phyloP scores from a whole-genome alignment of 1,140 invertebrate species.

The Aphis gossypii region DNA sequence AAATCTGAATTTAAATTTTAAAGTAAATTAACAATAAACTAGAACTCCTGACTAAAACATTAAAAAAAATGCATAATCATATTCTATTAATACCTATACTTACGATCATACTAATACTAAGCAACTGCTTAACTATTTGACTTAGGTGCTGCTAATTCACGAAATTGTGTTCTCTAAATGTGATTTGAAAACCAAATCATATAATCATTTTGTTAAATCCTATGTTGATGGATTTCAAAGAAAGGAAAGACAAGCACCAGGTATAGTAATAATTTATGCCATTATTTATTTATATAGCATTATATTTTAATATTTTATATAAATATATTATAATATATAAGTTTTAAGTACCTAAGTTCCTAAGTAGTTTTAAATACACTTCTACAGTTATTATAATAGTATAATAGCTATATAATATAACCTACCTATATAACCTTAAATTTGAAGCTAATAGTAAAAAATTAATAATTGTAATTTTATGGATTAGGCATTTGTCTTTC shows the following conservation, averaged over 20 bases:
- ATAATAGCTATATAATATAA: too few species aligned
- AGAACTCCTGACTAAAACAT: neutral
- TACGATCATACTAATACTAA: neutral
- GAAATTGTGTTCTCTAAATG: neutral
- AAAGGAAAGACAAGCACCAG: constrained; percentile 7
- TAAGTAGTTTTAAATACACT: too few species aligned
- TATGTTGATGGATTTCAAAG: neutral
- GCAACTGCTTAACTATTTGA: neutral
- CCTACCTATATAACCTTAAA: too few species aligned
- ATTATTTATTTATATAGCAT: neutral
- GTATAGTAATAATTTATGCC: neutral
- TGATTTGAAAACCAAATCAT: neutral
- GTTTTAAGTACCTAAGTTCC: too few species aligned
- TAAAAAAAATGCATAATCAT: neutral
- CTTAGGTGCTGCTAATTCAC: constrained; percentile 22
- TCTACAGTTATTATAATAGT: too few species aligned
- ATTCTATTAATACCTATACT: neutral
- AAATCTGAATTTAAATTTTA: neutral
- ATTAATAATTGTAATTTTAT: too few species aligned
- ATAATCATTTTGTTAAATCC: neutral
- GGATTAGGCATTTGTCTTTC: too few species aligned
- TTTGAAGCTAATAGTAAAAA: too few species aligned
- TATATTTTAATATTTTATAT: too few species aligned
- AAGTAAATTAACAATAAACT: neutral
- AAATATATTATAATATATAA: too few species aligned